Evolutionary conservation across 2,888 invertebrate genomes (phyloP).

Genomic region (Spialia ferax): DNA sequence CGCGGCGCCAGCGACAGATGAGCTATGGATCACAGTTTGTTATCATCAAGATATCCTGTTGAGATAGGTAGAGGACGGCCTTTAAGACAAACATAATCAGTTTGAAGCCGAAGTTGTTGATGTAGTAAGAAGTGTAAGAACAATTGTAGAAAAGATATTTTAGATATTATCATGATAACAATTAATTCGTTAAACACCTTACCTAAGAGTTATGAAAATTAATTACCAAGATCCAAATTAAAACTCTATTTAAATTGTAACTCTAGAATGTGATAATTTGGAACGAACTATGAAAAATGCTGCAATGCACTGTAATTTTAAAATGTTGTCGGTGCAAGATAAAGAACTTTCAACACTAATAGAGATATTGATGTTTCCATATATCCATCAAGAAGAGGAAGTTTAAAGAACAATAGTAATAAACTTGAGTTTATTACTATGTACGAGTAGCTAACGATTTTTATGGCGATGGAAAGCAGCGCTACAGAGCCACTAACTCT

Average conservation of each 20-base stretch:
- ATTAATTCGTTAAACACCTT: no score
- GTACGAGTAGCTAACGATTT: constrained; percentile 5
- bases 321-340: background rate
- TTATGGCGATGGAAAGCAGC: constrained; percentile 34
- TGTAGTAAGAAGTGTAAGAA: background rate
- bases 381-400: constrained; percentile 20
- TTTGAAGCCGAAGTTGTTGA: background rate
- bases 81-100: background rate
- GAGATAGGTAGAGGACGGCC: constrained; percentile 12
- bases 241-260: background rate
- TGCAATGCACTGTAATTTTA: background rate
- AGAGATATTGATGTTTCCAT: constrained; percentile 13
- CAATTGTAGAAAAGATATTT: background rate
- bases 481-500: constrained; percentile 11
- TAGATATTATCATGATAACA: no score
- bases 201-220: no score
- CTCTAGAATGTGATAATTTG: background rate
- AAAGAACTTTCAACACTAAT: constrained; percentile 5
- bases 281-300: background rate
- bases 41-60: constrained; percentile 25
- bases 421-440: constrained; percentile 19
- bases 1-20: constrained; percentile 47
- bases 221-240: no score
- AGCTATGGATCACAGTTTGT: constrained; percentile 8
- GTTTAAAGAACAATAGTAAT: constrained; percentile 22